Evolutionary conservation across 2,888 invertebrate species (phyloP).

Genomic region (Actias luna): DNA sequence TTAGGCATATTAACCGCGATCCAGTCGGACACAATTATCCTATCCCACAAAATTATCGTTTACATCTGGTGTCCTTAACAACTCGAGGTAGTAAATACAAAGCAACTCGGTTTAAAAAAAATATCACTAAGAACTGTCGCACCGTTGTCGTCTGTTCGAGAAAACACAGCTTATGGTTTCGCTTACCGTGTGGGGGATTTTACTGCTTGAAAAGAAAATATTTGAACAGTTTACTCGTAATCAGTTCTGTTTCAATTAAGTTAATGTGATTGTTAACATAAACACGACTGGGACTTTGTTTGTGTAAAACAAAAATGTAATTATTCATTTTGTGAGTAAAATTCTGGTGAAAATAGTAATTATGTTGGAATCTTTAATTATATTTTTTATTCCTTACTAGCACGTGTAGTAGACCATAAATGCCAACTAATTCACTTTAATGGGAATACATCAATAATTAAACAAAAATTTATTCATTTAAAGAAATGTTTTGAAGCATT

Average conservation of each 20-base stretch:
- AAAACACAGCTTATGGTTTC: constrained; percentile 1
- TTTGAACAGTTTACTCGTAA: background rate
- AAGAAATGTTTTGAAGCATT: too few relatives aligned
- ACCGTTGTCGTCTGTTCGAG: background rate
- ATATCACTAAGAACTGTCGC: background rate
- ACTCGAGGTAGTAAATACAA: background rate
- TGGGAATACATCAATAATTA: too few relatives aligned
- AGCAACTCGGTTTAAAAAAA: background rate
- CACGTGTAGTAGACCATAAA: too few relatives aligned
- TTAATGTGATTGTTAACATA: background rate
- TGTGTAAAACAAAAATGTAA: background rate
- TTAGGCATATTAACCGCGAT: too few relatives aligned
- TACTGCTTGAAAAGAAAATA: background rate
- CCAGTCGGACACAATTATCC: too few relatives aligned
- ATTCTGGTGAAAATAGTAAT: too few relatives aligned
- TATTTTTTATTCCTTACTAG: too few relatives aligned
- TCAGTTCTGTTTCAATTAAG: background rate
- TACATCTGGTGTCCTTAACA: background rate
- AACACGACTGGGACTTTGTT: background rate
- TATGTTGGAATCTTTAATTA: too few relatives aligned
- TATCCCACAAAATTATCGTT: too few relatives aligned
- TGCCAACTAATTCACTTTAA: too few relatives aligned
- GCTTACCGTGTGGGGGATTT: background rate
- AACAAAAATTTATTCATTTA: too few relatives aligned
- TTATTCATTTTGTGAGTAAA: background rate